Percentiles rank a stretch among this genome's conserved stretches.
These are phyloP conservation scores for Danio albolineatus DNA, from an alignment of 2,797 vertebrate genomes.

Conservation along the genomic window DNA sequence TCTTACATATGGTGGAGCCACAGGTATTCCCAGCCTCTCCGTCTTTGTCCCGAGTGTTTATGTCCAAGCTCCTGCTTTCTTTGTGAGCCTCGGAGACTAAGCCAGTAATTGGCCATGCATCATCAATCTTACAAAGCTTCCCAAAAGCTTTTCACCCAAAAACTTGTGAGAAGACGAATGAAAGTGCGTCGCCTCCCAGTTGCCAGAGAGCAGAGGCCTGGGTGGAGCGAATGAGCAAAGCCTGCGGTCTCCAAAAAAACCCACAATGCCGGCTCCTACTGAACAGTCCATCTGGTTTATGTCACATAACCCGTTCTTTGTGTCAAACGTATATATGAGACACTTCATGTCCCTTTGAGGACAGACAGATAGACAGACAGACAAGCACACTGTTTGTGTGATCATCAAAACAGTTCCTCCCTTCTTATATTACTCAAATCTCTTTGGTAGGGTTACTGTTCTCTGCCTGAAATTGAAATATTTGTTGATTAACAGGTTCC, in stretches of 20 bases:
- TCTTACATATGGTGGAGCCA: slow-evolving; percentile 59
- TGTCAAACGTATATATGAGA: slow-evolving; percentile 49
- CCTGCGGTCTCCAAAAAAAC: slow-evolving; percentile 69
- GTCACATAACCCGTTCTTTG: slow-evolving; percentile 60
- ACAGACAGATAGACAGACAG: slow-evolving; percentile 45
- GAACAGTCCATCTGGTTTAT: slow-evolving; percentile 70
- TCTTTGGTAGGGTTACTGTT: slow-evolving; percentile 45
- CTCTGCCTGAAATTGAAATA: slow-evolving; percentile 56
- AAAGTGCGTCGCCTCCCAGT: slow-evolving; percentile 68
- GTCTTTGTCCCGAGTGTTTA: slow-evolving; percentile 71
- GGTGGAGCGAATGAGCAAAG: slow-evolving; percentile 65
- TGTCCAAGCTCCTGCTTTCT: slow-evolving; percentile 73
- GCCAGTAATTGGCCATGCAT: slow-evolving; percentile 82
- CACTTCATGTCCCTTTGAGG: slow-evolving; percentile 44
- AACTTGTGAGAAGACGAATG: slow-evolving; percentile 70
- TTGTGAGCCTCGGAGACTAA: slow-evolving; percentile 74
- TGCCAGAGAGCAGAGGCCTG: slow-evolving; percentile 67
- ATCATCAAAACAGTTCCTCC: slow-evolving; percentile 50
- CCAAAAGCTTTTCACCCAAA: slow-evolving; percentile 69
- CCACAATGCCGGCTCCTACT: slow-evolving; percentile 68
- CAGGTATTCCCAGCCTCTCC: slow-evolving; percentile 72
- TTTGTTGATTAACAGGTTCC: neutral
- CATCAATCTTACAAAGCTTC: slow-evolving; percentile 77
- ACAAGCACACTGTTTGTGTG: slow-evolving; percentile 11
- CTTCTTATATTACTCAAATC: slow-evolving; percentile 37